A percentile compares a stretch with the other conserved stretches of the same genome.
Evolutionary conservation across 1,140 invertebrate genomes (phyloP).

Genomic region (Sinella curviseta): DNA sequence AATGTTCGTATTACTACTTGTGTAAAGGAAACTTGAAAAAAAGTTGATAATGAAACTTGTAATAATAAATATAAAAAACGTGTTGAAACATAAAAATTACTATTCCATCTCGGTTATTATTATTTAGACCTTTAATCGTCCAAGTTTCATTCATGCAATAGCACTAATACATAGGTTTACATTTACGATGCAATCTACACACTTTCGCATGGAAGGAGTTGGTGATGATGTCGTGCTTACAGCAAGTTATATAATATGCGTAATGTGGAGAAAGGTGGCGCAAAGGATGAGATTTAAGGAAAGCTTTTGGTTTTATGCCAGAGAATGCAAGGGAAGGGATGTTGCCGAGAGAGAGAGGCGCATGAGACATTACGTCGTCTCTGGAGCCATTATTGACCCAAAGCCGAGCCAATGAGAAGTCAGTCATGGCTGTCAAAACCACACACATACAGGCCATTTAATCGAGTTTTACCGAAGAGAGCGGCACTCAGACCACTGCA

Average conservation of each 20-base stretch:
- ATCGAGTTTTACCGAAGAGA: conserved; percentile 19
- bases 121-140: no score
- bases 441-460: conserved; percentile 13
- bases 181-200: no score
- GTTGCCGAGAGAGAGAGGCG: conserved; percentile 29
- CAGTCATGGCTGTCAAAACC: conserved; percentile 41
- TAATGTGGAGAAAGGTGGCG: conserved; percentile 3
- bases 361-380: conserved; percentile 41
- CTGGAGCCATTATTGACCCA: conserved; percentile 45
- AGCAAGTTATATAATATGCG: no score
- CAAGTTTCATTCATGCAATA: no score
- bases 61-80: conserved; percentile 13
- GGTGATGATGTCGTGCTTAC: no score
- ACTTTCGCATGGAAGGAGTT: no score
- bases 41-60: not conserved
- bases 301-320: not conserved
- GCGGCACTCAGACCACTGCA: not conserved
- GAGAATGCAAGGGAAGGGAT: not conserved
- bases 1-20: no score
- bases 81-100: conserved; percentile 18
- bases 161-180: no score
- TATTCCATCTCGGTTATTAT: no score
- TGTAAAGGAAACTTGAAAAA: no score
- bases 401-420: conserved; percentile 36
- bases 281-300: conserved; percentile 7